Evolutionary conservation across 2,888 invertebrate genomes (phyloP).

Genomic region (Gnatocerus cornutus): DNA sequence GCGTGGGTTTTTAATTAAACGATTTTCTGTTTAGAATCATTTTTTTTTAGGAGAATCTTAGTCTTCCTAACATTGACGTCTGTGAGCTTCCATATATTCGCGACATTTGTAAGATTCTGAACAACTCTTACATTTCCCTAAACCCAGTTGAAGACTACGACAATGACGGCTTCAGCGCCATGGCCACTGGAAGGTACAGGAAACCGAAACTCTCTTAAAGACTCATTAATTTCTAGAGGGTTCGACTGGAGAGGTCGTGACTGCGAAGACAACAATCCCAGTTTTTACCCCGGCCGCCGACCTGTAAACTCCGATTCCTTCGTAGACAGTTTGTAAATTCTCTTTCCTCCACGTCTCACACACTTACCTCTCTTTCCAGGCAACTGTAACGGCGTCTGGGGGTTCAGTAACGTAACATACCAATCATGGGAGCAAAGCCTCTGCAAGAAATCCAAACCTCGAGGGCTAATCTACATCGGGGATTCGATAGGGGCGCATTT

Average conservation of each 20-base stretch:
- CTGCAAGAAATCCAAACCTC: slow-evolving; percentile 56
- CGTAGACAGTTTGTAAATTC: slow-evolving; percentile 55
- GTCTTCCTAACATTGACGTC: slow-evolving; percentile 52
- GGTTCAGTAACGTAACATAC: slow-evolving; percentile 55
- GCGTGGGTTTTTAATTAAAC: not conserved
- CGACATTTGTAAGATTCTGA: slow-evolving; percentile 61
- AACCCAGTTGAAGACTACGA: slow-evolving; percentile 62
- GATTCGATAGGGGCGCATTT: slow-evolving; percentile 74
- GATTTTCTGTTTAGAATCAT: not conserved
- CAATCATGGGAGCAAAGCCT: slow-evolving; percentile 60
- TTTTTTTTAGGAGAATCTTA: slow-evolving; percentile 3
- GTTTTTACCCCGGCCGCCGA: slow-evolving; percentile 61
- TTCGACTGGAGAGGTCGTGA: slow-evolving; percentile 65
- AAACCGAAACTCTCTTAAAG: not conserved
- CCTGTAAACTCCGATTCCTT: slow-evolving; percentile 56
- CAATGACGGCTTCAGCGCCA: slow-evolving; percentile 62
- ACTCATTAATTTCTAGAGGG: slow-evolving; percentile 54
- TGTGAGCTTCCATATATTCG: slow-evolving; percentile 61
- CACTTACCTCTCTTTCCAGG: slow-evolving; percentile 40
- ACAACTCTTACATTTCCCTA: slow-evolving; percentile 58
- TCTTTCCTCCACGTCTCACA: not conserved
- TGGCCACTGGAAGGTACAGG: slow-evolving; percentile 57
- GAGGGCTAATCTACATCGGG: slow-evolving; percentile 63
- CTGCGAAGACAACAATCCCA: slow-evolving; percentile 59
- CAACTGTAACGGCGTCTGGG: slow-evolving; percentile 66